Conservation (phyloP, 1,140 invertebrate genomes). For the Drosophila setifemur region DNA sequence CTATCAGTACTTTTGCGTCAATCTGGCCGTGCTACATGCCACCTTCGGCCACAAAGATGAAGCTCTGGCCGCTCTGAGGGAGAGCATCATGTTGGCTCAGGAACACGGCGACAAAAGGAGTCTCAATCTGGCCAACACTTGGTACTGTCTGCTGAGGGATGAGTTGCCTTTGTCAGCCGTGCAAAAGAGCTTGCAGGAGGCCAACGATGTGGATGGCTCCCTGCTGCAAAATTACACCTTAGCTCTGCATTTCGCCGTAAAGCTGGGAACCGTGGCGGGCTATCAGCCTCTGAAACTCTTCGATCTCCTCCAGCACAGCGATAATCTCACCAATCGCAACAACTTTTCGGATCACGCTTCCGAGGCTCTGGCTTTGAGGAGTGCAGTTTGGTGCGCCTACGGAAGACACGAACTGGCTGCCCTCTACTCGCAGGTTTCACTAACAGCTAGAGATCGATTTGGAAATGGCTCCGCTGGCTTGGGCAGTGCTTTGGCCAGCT, state of each 20-base stretch:
- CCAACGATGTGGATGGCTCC: conserved; percentile 83
- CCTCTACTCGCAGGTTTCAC: conserved; percentile 89
- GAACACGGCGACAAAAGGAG: conserved; percentile 93
- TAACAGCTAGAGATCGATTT: conserved; percentile 83
- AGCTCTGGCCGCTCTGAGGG: conserved; percentile 90
- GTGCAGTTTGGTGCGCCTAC: conserved; percentile 93
- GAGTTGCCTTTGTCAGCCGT: conserved; percentile 59
- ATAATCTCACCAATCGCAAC: conserved; percentile 92
- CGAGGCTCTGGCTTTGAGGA: conserved; percentile 90
- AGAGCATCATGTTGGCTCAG: conserved; percentile 94
- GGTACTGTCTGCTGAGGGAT: conserved; percentile 88
- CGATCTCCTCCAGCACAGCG: conserved; percentile 91
- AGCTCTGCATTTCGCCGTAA: conserved; percentile 86
- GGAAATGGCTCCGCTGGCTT: conserved; percentile 87
- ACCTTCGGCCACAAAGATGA: conserved; percentile 93
- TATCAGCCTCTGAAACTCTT: conserved; percentile 83
- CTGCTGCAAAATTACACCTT: conserved; percentile 86
- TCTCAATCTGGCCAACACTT: conserved; percentile 92
- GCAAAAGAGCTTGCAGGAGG: conserved; percentile 51
- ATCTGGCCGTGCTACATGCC: conserved; percentile 93
- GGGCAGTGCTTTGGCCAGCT: conserved; percentile 88
- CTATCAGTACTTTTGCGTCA: conserved; percentile 94
- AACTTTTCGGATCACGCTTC: conserved; percentile 91
- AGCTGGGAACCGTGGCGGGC: conserved; percentile 82
- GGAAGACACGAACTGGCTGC: conserved; percentile 92